phyloP scores from a whole-genome alignment of 2,113 vertebrate genomes.

The Turdus rufiventris region DNA sequence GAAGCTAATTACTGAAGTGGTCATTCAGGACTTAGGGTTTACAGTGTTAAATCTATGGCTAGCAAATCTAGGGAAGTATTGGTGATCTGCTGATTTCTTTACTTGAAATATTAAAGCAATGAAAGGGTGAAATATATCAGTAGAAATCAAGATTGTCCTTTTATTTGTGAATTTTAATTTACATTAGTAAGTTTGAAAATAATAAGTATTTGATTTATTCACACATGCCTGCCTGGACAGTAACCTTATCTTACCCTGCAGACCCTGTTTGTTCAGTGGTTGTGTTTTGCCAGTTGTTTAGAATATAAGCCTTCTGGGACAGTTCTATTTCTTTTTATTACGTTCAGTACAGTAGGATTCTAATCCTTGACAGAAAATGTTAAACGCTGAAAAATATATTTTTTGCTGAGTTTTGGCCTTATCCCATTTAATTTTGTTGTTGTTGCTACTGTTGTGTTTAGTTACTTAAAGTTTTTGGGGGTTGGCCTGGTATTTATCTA shows the following conservation, averaged over 20 bases:
- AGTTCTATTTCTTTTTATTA: not conserved
- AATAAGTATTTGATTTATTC: not conserved
- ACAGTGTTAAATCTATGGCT: not conserved
- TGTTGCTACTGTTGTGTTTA: not conserved
- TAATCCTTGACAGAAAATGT: not conserved
- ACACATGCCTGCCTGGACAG: not conserved
- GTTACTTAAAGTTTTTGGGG: not conserved
- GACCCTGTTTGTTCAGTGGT: not conserved
- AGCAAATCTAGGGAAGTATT: not conserved
- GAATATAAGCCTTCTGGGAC: not conserved
- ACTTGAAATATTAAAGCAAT: not conserved
- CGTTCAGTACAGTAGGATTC: not conserved
- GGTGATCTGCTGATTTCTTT: not conserved
- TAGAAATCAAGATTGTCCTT: not conserved
- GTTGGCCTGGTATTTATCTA: not conserved
- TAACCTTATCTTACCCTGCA: not conserved
- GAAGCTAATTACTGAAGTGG: not conserved
- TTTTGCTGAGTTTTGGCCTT: not conserved
- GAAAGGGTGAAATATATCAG: not conserved
- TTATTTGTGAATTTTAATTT: constrained; percentile 14
- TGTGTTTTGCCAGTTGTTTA: not conserved
- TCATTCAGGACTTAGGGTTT: not conserved
- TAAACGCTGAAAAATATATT: not conserved
- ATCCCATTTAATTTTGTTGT: not conserved
- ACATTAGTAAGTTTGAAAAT: not conserved